Conservation (phyloP, 2,113 vertebrate genomes). For the Ariopsis seemanni region DNA sequence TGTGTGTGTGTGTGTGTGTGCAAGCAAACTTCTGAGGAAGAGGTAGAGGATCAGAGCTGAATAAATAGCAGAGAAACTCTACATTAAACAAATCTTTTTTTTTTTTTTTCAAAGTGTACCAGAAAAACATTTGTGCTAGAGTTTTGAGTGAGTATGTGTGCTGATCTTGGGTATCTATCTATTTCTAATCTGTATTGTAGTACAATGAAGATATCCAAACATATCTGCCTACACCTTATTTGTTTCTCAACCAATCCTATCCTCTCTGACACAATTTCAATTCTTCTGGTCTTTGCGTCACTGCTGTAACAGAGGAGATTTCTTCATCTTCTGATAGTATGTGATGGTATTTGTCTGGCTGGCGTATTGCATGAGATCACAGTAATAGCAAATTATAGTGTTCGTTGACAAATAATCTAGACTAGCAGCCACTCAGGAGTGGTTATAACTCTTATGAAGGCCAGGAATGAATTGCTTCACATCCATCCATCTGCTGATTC, state of each 20-base stretch:
- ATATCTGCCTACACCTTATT: not conserved
- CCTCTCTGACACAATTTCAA: not conserved
- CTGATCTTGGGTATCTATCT: not conserved
- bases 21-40: too few species aligned
- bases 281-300: not conserved
- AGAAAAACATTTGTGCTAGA: not conserved
- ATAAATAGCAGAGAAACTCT: too few species aligned
- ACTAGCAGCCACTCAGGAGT: not conserved
- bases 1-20: too few species aligned
- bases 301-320: not conserved
- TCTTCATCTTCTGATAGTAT: not conserved
- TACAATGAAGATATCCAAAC: not conserved
- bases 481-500: not conserved
- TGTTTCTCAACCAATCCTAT: slow-evolving; percentile 1
- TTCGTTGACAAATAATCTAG: not conserved
- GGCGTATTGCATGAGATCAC: not conserved
- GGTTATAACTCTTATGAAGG: not conserved
- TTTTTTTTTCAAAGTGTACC: too few species aligned
- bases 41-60: too few species aligned
- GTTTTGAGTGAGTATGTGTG: not conserved
- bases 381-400: not conserved
- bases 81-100: too few species aligned
- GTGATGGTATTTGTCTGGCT: not conserved
- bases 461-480: not conserved
- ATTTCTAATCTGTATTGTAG: not conserved